Evolutionary conservation across 2,113 vertebrate genomes (phyloP), one percentile per base, ranked within the genome.

Genomic region (Prinia subflava): DNA sequence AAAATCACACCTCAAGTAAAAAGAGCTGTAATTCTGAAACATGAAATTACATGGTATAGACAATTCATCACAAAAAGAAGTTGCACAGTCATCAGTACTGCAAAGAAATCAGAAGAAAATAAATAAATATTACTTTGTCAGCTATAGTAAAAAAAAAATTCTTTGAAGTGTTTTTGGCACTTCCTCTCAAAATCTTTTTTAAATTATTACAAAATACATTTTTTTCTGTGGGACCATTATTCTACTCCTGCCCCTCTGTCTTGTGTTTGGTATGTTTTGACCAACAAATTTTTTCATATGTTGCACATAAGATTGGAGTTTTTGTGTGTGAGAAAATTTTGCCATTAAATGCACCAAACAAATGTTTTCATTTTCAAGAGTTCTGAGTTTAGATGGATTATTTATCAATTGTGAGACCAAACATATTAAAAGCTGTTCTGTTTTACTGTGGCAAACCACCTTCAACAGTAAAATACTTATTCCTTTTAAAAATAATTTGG

Each of bases 91-190:
- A 23, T 71, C 14, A 42, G 4, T 52, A 35, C 22, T 75, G 22
- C 55, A 3, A 70, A 11, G n/a, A 77, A 89, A 78, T 46, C 5
- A 37, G 10, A 50, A 86, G 12, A 73, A 79, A 88, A 52, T 2
- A 62, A 46, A 47, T 4, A 81, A 64, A n/a, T 44, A 67, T 42
- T 71, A 33, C 19, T 52, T 35, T 49, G 6, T 28, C 35, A 64
- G 13, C 5, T 68, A 20, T 18, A 18, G 44, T 13, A 0, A 67
- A 39, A 59, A 56, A 15, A 16, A 25, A 0, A 0, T 46, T 81
- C 4, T 50, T 53, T 67, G 5, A 67, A 37, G 28, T 28, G 27
- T 28, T 41, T 83, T 55, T 11, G 31, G 5, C 8, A 52, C 5
- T 47, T 77, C 5, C 8, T 53, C 10, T 81, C 15, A 81, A 68